Base-by-base conservation (phyloP, 2,797 vertebrate genomes). In the Perdix hodgsoniae region DNA sequence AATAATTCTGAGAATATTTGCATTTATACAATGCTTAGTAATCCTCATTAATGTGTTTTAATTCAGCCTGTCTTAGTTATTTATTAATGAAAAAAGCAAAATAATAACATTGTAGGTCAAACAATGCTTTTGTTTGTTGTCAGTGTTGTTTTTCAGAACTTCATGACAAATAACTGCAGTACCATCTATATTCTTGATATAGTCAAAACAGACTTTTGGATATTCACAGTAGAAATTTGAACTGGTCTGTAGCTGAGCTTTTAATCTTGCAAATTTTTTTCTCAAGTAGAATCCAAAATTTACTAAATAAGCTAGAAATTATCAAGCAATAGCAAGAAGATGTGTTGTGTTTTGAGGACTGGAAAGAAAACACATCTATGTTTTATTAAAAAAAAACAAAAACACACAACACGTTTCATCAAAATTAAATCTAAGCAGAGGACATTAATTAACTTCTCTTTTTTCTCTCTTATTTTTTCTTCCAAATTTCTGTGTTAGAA, bases 221-320 rank as follows among this genome's bases (percentile, higher is more conserved):
- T 16, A 56, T 57, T 76, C 42, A 54, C 24, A 71, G 73, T 15
- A 77, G 52, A 69, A 50, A 67, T 72, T 86, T 90, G 31, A 52
- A n/a, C 35, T 52, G 47, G 4, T 73, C n/a, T 89, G 50, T 61
- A 85, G 33, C 54, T 73, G 82, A 78, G 73, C 12, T 80, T 73
- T 27, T 19, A 56, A 81, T 91, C 77, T 54, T 63, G 21, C 31
- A 56, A 47, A 19, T 79, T 70, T 70, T 14, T 56, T 18, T 66
- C 56, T 66, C 59, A 40, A 76, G 40, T 4, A 88, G 59, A 89
- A 92, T 35, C 74, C 42, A 52, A 65, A 91, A 8, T 78, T 95
- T 82, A 31, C 31, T 61, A 64, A 67, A 42, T 70, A 75, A 83
- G 42, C 59, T 76, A 47, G 33, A 81, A 83, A 85, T 73, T 86